phyloP scores from a whole-genome alignment of 2,113 vertebrate genomes.

The Coreoperca whiteheadi region DNA sequence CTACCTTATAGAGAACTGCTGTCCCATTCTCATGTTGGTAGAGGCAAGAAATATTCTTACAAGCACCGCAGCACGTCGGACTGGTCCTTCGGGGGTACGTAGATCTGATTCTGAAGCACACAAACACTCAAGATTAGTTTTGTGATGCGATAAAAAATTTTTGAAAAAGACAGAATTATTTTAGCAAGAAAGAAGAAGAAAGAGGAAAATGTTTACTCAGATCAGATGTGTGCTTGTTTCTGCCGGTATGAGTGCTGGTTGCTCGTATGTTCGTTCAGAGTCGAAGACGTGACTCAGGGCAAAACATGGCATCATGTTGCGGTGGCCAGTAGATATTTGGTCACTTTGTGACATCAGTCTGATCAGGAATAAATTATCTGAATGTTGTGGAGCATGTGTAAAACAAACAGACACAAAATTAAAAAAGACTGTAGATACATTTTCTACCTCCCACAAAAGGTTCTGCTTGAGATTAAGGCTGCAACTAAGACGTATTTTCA shows the following conservation, averaged over 20 bases:
- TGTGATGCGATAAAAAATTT: neutral
- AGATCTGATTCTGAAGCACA: conserved; percentile 92
- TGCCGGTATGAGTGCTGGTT: neutral
- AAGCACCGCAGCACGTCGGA: conserved; percentile 92
- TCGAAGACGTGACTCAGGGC: neutral
- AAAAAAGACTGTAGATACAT: too few species aligned
- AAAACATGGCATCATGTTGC: neutral
- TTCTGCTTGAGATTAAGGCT: too few species aligned
- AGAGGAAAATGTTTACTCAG: neutral
- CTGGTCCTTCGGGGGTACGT: conserved; percentile 90
- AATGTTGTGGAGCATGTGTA: neutral
- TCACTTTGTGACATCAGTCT: neutral
- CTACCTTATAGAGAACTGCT: conserved; percentile 87
- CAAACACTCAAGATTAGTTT: neutral
- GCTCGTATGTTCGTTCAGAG: neutral
- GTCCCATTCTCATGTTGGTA: conserved; percentile 91
- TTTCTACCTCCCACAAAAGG: too few species aligned
- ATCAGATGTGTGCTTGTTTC: neutral
- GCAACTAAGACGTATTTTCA: too few species aligned
- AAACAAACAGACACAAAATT: too few species aligned
- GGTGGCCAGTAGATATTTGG: neutral
- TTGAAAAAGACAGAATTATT: neutral
- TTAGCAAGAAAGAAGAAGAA: neutral
- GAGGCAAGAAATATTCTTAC: conserved; percentile 93
- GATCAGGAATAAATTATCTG: neutral